A percentile compares a stretch with the other conserved stretches of the same genome.
Conservation (phyloP, 2,888 invertebrate genomes). For the Sturmia bella region DNA sequence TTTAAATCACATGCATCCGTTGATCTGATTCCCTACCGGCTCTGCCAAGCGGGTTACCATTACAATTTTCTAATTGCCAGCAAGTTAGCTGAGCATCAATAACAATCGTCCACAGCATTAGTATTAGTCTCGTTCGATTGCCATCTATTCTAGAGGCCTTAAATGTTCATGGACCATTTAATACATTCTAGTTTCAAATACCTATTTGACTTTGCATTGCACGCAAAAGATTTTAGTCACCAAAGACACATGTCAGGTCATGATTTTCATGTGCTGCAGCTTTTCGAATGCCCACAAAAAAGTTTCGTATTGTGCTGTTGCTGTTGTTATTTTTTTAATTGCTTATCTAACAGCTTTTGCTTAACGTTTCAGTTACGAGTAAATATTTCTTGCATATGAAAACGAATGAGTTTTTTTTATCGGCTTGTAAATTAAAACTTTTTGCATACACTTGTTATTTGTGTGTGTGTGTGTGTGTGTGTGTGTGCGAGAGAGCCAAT, state of each 20-base stretch:
- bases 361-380: slow-evolving; percentile 6
- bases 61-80: too few relatives aligned
- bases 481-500: slow-evolving; percentile 69
- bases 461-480: too few relatives aligned
- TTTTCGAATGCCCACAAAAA: background rate
- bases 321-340: slow-evolving; percentile 1
- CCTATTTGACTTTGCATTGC: too few relatives aligned
- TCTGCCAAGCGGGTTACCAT: too few relatives aligned
- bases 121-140: too few relatives aligned
- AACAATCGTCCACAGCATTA: too few relatives aligned
- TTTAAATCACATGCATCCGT: too few relatives aligned
- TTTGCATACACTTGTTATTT: slow-evolving; percentile 62
- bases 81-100: too few relatives aligned
- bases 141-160: too few relatives aligned
- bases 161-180: too few relatives aligned
- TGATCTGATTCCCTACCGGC: too few relatives aligned
- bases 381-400: background rate
- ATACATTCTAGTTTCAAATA: too few relatives aligned
- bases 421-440: slow-evolving; percentile 22
- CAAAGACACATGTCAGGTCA: background rate
- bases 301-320: background rate
- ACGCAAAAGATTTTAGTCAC: background rate
- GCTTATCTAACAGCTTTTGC: slow-evolving; percentile 46
- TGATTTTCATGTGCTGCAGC: background rate
- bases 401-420: background rate